Evolutionary conservation across 2,888 invertebrate species (phyloP).

Genomic region (Tromatobia lineatoria): DNA sequence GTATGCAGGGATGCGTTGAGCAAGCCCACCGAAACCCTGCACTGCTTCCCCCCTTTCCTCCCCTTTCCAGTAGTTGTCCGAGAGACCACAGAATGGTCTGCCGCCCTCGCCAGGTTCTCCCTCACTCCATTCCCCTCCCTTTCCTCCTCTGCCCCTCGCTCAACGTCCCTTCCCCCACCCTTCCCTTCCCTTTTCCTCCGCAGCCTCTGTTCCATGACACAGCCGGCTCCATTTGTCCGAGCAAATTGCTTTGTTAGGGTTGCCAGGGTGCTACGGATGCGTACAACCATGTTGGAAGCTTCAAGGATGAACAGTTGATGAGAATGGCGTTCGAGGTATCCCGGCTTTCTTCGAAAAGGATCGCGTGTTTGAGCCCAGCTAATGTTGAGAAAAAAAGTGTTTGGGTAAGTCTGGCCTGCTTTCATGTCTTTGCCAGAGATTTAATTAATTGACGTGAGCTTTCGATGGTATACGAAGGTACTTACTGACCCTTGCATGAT

Average conservation of each 20-base stretch:
- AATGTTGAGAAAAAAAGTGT: neutral
- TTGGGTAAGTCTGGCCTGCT: neutral
- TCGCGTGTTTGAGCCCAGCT: neutral
- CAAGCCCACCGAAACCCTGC: slow-evolving; percentile 54
- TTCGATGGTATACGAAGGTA: neutral
- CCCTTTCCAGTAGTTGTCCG: slow-evolving; percentile 57
- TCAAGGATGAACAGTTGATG: neutral
- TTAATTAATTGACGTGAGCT: neutral
- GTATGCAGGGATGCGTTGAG: slow-evolving; percentile 49
- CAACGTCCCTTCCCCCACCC: slow-evolving; percentile 1
- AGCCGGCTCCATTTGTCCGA: slow-evolving; percentile 70
- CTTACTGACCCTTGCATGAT: too few relatives aligned
- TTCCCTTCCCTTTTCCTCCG: neutral
- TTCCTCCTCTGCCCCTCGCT: too few relatives aligned
- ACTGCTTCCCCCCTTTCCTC: slow-evolving; percentile 16
- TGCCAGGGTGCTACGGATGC: slow-evolving; percentile 45
- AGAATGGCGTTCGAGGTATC: slow-evolving; percentile 28
- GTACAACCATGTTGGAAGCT: slow-evolving; percentile 19
- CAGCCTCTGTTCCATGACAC: slow-evolving; percentile 33
- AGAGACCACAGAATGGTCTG: slow-evolving; percentile 63
- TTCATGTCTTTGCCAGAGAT: neutral
- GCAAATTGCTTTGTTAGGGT: slow-evolving; percentile 72
- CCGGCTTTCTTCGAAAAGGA: slow-evolving; percentile 4
- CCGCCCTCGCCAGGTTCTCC: slow-evolving; percentile 41
- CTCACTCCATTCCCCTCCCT: too few relatives aligned